Base-by-base conservation (phyloP, 2,113 vertebrate species). In the Cairina moschata region DNA sequence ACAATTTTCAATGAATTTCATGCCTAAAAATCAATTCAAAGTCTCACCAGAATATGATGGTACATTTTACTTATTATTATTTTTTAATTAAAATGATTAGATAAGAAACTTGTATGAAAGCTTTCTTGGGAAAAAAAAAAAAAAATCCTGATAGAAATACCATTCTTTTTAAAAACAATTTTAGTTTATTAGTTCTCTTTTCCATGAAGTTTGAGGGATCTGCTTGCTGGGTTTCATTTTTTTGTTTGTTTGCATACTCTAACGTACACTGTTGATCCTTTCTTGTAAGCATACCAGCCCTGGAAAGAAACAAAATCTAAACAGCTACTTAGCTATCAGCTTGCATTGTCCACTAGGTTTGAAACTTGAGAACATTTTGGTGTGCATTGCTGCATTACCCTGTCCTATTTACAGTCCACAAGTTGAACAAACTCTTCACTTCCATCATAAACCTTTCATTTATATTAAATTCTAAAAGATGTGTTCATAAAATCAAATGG, bases 251-350 rank as follows among this genome's bases (percentile, higher is more conserved):
- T 62, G 13, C 72, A 77, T 50, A 50, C 58, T 48, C 12, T 66
- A 22, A 46, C 8, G 6, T 38, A 36, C 9, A 55, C 7, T 2
- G 1, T 2, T 56, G 52, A 52, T 63, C 52, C 34, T 11, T 32
- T 38, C 50, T 58, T 77, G 20, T 62, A 83, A 86, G 38, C 67
- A 23, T 50, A 83, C 8, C 16, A 78, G 18, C 18, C n/a, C 36
- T n/a, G 28, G 29, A 83, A 40, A 80, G 67, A 89, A 92, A 65
- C 62, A 78, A 93, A 78, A 86, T 38, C 48, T 48, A 38, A 93
- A 34, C 2, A 75, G 28, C 11, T 28, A 32, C 40, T 93, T 87
- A 87, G 31, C 54, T 68, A 5, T 72, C 29, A 34, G 56, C 14
- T 88, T 88, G 32, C 26, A 7, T 7, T 80, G 40, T 13, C 23